Conservation (phyloP, 2,113 vertebrate genomes). For the Tyto alba region DNA sequence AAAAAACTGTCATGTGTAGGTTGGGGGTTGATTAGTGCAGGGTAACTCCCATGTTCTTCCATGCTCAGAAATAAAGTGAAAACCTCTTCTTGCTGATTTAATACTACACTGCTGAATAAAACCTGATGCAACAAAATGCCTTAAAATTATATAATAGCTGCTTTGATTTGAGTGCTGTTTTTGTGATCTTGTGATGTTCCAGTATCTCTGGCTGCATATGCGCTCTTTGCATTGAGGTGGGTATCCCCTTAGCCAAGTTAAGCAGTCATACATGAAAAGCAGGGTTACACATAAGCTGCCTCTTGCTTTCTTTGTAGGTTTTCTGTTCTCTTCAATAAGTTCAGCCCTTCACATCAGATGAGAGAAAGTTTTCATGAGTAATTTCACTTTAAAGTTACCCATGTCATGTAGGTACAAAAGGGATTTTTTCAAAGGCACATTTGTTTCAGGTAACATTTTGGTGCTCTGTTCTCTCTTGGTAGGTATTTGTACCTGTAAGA, state of each 20-base stretch:
- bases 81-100: background rate
- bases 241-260: no score
- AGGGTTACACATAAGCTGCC: background rate
- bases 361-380: background rate
- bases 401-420: background rate
- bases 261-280: accelerated
- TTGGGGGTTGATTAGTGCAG: background rate
- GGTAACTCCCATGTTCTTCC: background rate
- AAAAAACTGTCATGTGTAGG: background rate
- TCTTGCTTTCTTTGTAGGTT: background rate
- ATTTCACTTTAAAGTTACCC: background rate
- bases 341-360: background rate
- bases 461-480: background rate
- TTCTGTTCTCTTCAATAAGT: background rate
- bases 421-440: background rate
- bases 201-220: background rate
- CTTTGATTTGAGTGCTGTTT: accelerated
- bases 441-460: background rate
- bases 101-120: background rate
- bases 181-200: background rate
- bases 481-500: background rate
- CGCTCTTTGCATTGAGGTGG: background rate
- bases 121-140: background rate
- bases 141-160: background rate
- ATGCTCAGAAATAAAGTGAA: background rate